A percentile compares a stretch with the other conserved stretches of the same genome.
These are phyloP conservation scores for Nymphicus hollandicus DNA, from an alignment of 2,113 vertebrate species.

Conservation along the genomic window DNA sequence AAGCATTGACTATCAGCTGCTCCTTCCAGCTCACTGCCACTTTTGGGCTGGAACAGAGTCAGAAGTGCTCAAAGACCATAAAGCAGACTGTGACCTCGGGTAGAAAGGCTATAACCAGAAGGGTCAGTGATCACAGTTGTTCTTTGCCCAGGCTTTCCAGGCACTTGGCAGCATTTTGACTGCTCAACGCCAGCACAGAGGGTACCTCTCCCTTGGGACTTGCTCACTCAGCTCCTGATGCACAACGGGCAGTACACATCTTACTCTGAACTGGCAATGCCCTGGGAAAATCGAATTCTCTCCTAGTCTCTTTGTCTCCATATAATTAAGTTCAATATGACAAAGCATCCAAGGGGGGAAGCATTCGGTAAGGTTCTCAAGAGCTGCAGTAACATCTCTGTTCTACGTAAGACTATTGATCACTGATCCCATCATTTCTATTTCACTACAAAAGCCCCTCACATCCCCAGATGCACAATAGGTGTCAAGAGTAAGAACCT, in stretches of 20 bases:
- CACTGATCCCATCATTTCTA: neutral
- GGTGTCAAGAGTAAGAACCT: neutral
- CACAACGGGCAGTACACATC: neutral
- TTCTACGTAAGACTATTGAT: neutral
- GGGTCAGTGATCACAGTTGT: neutral
- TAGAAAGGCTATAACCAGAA: neutral
- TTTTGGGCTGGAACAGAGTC: neutral
- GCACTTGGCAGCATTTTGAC: neutral
- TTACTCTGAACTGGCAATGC: neutral
- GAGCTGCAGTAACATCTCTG: neutral
- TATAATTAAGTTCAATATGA: conserved; percentile 33
- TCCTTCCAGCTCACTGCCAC: neutral
- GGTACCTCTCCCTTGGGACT: neutral
- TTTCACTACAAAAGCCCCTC: neutral
- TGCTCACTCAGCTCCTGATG: fast-evolving
- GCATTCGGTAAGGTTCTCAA: neutral
- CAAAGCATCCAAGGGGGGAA: neutral
- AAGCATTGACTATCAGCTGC: neutral
- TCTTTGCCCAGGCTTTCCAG: neutral
- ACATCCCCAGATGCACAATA: neutral
- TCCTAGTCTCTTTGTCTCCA: conserved; percentile 36
- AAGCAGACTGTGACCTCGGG: neutral
- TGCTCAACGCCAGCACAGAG: neutral
- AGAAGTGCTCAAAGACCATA: neutral
- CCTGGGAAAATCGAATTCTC: conserved; percentile 21